Base-by-base conservation (phyloP, 2,113 vertebrate genomes). In the Anarhynchus alexandrinus region DNA sequence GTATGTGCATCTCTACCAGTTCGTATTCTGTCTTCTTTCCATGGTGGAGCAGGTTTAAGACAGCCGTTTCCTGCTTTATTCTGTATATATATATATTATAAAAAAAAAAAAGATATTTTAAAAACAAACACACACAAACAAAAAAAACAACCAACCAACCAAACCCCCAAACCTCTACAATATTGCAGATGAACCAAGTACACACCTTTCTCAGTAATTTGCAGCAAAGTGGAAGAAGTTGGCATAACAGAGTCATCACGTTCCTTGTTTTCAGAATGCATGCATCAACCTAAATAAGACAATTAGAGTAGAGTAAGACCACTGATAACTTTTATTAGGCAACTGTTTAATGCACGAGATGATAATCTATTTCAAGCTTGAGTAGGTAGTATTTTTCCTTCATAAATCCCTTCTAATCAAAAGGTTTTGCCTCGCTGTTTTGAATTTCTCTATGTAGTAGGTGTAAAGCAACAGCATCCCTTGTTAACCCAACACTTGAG, bases 241-340 rank as follows among this genome's bases (percentile, higher is more conserved):
- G 98, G 38, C 98, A 95, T 61, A 99, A 95, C 10, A 99, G 95
- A 57, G 98, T 98, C 98, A 99, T 97, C 88, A 99, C 92, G 6
- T 97, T 97, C 96, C 98, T 99, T 80, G 98, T 98, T 96, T 98
- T 99, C 90, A 99, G 98, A 96, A 99, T 99, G 90, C 98, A 99
- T 3, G 98, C 98, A 69, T 99, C 99, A 96, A 99, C 99, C 99
- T 99, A 71, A 49, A 92, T 15, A 66, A 80, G 54, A 25, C 40
- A 82, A 47, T 59, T 71, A 51, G 8, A 73, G 18, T 3, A 66
- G n/a, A 76, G 13, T 13, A 82, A 84, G 57, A 65, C 55, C 27
- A 47, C 47, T 40, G 38, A 57, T 45, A 42, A 51, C 61, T 61
- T 62, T 11, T 80, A 29, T 52, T 74, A 76, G 26, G 43, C 20